Base-by-base conservation (phyloP, 2,888 invertebrate genomes). In the Drosophila paramelanica region DNA sequence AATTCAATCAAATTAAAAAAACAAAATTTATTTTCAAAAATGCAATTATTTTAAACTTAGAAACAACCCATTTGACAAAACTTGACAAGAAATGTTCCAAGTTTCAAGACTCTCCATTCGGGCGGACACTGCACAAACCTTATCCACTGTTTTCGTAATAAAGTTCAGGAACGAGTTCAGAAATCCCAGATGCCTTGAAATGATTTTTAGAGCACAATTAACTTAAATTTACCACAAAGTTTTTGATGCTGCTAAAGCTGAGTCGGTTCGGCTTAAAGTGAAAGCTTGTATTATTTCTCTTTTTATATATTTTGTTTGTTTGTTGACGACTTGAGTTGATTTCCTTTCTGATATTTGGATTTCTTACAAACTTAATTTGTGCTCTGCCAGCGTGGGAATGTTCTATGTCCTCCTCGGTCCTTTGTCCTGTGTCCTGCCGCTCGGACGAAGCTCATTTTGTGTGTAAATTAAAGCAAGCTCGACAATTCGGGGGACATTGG, bases 321-420 rank as follows among this genome's bases (percentile, higher is more conserved):
- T 51, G 20, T 31, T 47, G 60, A 62, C 43, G 38, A 61, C 68
- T 79, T 79, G 66, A 82, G 53, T 75, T 73, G 76, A 81, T 84
- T 87, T 81, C 70, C 66, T 58, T 60, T 58, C 46, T 45, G 39
- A 51, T 61, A 67, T 65, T 50, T 59, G 39, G 58, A 55, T 61
- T 67, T 55, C 60, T 53, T 64, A 25, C 55, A 83, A 84, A 87
- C 79, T 82, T 78, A 87, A 88, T 82, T 82, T 82, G 79, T 58
- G 67, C 57, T 53, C 14, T 53, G 66, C 45, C 49, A 62, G 51
- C 41, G 61, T 49, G 56, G 14, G 51, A 47, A 53, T 56, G 66
- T 43, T 52, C 31, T 14, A 23, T 55, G 53, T 62, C 41, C 53
- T 27, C 14, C 10, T 31, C 10, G 36, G 47, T 57, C 50, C 33